Percentiles rank a stretch among this genome's conserved stretches.
Conservation (phyloP, 2,113 vertebrate genomes). For the Thryonomys swinderianus region DNA sequence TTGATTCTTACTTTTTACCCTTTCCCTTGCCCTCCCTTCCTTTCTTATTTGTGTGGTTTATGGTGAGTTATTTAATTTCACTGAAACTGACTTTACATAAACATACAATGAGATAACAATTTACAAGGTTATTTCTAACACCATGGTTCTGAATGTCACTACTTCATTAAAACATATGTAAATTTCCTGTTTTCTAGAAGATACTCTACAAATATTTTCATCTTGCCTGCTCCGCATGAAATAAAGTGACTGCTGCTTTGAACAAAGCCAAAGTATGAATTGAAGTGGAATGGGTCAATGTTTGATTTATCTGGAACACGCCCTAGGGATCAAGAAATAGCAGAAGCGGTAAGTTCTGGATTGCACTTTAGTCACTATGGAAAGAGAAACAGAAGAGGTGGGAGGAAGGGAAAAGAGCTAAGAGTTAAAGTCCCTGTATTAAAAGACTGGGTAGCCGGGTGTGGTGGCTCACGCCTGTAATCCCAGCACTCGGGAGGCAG, state of each 20-base stretch:
- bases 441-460: not conserved
- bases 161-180: slow-evolving; percentile 11
- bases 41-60: slow-evolving; percentile 30
- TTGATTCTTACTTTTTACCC: too few species aligned
- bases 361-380: not conserved
- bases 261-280: not conserved
- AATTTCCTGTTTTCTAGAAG: slow-evolving; percentile 6
- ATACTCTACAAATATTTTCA: not conserved
- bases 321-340: not conserved
- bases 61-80: slow-evolving; percentile 26
- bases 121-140: slow-evolving; percentile 7
- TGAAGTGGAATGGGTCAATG: not conserved
- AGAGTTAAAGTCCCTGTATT: not conserved
- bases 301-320: not conserved
- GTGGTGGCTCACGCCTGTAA: too few species aligned
- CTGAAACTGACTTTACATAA: not conserved
- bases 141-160: not conserved
- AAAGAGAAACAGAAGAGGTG: not conserved
- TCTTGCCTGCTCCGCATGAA: not conserved
- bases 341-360: not conserved
- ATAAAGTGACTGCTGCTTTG: slow-evolving; percentile 16
- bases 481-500: too few species aligned
- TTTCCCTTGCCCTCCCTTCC: not conserved
- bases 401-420: not conserved
- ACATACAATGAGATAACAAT: slow-evolving; percentile 20